Evolutionary conservation across 2,113 vertebrate species (phyloP), one percentile per base, ranked within the genome.

Genomic region (Chunga burmeisteri): DNA sequence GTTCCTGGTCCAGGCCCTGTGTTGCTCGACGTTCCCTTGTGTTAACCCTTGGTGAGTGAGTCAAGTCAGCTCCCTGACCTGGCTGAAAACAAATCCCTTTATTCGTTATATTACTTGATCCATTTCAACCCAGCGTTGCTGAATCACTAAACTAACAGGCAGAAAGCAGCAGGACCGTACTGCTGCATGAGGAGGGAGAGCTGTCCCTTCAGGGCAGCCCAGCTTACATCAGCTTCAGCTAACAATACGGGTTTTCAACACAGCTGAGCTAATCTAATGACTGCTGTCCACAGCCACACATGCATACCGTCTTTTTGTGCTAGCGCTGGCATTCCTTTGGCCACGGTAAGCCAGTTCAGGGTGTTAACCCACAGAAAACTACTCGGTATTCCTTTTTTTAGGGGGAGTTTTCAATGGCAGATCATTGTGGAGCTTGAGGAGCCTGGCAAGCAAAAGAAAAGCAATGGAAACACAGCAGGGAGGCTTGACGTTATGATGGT

Each of bases 301-400:
- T 88, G 79, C 79, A 27, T 77, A 46, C 58, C 25, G 2, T 42
- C 23, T 23, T 29, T 47, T 93, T 95, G 86, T 88, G 63, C 72
- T 74, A 55, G 47, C 80, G 55, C 68, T 81, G 80, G 42, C 83
- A 86, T 94, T 96, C 63, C 61, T 95, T 86, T 86, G 84, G 50
- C 59, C 7, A 10, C 38, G 42, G 59, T 94, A 78, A 63, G 42
- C 72, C 86, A 67, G 67, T 66, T 66, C 63, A 59, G 42, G 44
- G 20, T 89, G 52, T 81, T 84, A 93, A 74, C 52, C 47, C 83
- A 55, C n/a, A 78, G 80, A 70, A 91, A 78, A 81, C 56, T 42
- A 16, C 74, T 55, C 20, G 30, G 19, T 58, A 6, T 47, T 91
- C 38, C 63, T 70, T 55, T 91, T 53, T 63, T 47, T 50, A 50